Percentiles rank a stretch among this genome's conserved stretches.
These are phyloP conservation scores for Miniopterus natalensis DNA, from an alignment of 2,113 vertebrate genomes.

Conservation along the genomic window DNA sequence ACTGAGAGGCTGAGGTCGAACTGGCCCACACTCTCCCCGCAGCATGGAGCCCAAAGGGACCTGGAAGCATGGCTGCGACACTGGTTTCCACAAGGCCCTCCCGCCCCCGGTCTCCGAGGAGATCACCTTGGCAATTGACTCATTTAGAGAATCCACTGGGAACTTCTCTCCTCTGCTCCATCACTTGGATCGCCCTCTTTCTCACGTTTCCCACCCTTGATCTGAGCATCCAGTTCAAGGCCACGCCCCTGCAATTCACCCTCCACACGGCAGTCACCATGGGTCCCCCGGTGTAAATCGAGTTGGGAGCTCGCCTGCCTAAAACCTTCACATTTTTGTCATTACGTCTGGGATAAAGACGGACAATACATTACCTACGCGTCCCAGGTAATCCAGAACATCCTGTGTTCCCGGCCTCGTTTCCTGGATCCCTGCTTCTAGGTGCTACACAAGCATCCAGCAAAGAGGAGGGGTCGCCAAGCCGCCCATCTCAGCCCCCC, in stretches of 20 bases:
- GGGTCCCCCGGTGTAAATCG: fast-evolving
- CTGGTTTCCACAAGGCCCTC: not conserved
- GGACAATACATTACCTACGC: not conserved
- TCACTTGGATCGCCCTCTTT: not conserved
- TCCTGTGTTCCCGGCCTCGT: fast-evolving
- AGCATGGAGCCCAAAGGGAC: not conserved
- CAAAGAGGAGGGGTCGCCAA: not conserved
- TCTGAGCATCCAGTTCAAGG: not conserved
- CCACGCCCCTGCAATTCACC: not conserved
- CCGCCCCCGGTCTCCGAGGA: fast-evolving
- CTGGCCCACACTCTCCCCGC: not conserved
- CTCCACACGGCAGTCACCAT: not conserved
- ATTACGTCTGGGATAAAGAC: not conserved
- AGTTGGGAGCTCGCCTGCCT: not conserved
- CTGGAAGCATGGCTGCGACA: fast-evolving
- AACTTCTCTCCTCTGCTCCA: too few species aligned
- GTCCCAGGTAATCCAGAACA: not conserved
- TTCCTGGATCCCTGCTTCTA: not conserved
- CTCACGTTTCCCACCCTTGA: not conserved
- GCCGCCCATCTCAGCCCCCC: fast-evolving
- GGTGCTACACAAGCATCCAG: not conserved
- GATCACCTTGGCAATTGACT: not conserved
- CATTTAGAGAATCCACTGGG: not conserved
- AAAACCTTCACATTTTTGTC: not conserved
- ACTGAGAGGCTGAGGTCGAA: not conserved